Percentiles rank a stretch among this genome's conserved stretches.
These are phyloP conservation scores for Acleris laterana DNA, from an alignment of 2,888 invertebrate genomes.

Conservation along the genomic window DNA sequence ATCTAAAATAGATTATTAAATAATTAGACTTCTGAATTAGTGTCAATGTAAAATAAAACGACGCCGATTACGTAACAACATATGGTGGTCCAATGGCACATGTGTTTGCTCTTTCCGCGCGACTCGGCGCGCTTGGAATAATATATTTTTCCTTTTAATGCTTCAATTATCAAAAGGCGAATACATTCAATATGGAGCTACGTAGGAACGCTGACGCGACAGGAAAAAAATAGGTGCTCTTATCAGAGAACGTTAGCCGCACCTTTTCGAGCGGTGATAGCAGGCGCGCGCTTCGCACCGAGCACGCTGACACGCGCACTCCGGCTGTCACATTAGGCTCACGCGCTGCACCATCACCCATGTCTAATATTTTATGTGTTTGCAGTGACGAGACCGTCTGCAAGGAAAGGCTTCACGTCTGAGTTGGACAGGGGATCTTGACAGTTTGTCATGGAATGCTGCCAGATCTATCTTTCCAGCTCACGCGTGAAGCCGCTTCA, in stretches of 20 bases:
- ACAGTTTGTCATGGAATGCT: slow-evolving; percentile 75
- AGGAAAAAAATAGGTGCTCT: slow-evolving; percentile 76
- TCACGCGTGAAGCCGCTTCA: slow-evolving; percentile 74
- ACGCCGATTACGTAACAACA: slow-evolving; percentile 72
- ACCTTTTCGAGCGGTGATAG: slow-evolving; percentile 80
- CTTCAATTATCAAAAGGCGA: slow-evolving; percentile 51
- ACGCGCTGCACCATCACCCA: slow-evolving; percentile 51
- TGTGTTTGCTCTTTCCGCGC: slow-evolving; percentile 62
- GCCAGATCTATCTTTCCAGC: slow-evolving; percentile 86
- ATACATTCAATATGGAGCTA: slow-evolving; percentile 63
- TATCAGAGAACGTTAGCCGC: slow-evolving; percentile 80
- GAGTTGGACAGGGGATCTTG: slow-evolving; percentile 85
- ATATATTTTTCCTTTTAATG: slow-evolving; percentile 55
- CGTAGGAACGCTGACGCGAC: slow-evolving; percentile 71
- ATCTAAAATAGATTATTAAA: slow-evolving; percentile 32
- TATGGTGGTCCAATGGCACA: slow-evolving; percentile 72
- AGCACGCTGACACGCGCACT: slow-evolving; percentile 65
- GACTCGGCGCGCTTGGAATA: slow-evolving; percentile 48
- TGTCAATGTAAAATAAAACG: slow-evolving; percentile 56
- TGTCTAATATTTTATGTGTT: slow-evolving; percentile 48
- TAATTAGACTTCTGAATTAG: slow-evolving; percentile 48
- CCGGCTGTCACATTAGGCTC: slow-evolving; percentile 68
- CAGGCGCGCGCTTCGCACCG: slow-evolving; percentile 57
- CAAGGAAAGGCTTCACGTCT: slow-evolving; percentile 68
- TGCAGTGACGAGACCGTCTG: slow-evolving; percentile 53